A percentile compares a stretch with the other conserved stretches of the same genome.
phyloP scores from a whole-genome alignment of 92 coral and sea anemone genomes.

The Porites divaricata region DNA sequence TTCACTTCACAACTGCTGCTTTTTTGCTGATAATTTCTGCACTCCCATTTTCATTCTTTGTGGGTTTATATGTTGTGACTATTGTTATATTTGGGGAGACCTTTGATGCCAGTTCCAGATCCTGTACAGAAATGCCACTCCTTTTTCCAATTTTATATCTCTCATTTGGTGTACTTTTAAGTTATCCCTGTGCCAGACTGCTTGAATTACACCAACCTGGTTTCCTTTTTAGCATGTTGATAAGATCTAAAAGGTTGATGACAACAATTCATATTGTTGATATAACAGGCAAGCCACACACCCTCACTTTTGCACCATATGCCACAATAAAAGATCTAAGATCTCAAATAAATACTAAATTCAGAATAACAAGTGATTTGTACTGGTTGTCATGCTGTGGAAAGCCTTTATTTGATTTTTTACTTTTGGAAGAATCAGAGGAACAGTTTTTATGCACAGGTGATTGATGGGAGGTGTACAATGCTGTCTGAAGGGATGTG shows the following conservation, averaged over 20 bases:
- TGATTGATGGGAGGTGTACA: constrained; percentile 30
- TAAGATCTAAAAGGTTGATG: constrained; percentile 7
- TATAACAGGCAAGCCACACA: constrained; percentile 21
- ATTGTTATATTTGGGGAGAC: constrained; percentile 12
- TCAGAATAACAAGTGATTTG: neutral
- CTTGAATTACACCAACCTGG: constrained; percentile 31
- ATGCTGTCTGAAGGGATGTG: constrained; percentile 38
- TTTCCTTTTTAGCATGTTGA: constrained; percentile 3
- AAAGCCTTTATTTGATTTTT: constrained; percentile 27
- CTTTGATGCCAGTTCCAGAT: constrained; percentile 12
- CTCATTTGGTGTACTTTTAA: constrained; percentile 1
- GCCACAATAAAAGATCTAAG: constrained; percentile 41
- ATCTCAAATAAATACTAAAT: constrained; percentile 38
- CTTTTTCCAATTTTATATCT: constrained; percentile 16
- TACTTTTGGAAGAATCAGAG: constrained; percentile 9
- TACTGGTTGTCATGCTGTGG: constrained; percentile 60
- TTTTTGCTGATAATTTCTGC: constrained; percentile 9
- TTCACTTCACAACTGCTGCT: constrained; percentile 22
- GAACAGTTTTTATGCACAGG: constrained; percentile 25
- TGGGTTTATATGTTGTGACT: constrained; percentile 13
- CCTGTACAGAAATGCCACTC: constrained; percentile 5
- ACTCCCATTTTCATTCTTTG: constrained; percentile 26
- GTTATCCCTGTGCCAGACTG: constrained; percentile 24
- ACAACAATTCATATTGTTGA: constrained; percentile 6
- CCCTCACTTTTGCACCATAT: constrained; percentile 42